Conservation (phyloP, 2,797 vertebrate species). For the Sebastes dallii region DNA sequence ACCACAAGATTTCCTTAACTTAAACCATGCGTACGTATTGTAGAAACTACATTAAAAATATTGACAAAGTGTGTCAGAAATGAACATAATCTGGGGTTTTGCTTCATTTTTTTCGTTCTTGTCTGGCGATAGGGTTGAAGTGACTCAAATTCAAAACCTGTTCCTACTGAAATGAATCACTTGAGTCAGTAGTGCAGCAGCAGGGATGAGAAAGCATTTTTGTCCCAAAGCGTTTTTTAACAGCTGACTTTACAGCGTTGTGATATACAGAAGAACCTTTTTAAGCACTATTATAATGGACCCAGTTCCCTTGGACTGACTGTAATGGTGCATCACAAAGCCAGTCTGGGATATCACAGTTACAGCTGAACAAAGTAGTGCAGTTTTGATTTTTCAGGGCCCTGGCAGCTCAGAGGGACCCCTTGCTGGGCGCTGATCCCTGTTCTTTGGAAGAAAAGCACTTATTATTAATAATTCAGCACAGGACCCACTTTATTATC, state of each 20-base stretch:
- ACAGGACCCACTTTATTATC: conserved; percentile 56
- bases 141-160: background rate
- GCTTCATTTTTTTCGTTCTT: background rate
- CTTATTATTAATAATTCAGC: conserved; percentile 75
- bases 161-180: background rate
- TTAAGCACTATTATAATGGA: background rate
- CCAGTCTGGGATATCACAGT: conserved; percentile 22
- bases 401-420: conserved; percentile 25
- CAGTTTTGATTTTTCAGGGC: conserved; percentile 31
- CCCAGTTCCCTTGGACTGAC: background rate
- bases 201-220: background rate
- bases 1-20: background rate
- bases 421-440: conserved; percentile 47
- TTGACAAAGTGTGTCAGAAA: background rate
- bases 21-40: background rate
- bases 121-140: background rate
- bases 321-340: conserved; percentile 21
- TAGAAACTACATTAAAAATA: background rate
- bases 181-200: no score
- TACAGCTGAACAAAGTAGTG: conserved; percentile 46
- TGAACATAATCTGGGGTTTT: background rate
- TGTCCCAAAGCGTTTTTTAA: background rate
- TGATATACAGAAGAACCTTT: background rate
- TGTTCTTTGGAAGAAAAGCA: conserved; percentile 59
- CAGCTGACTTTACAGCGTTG: background rate